These are phyloP conservation scores for Mesopsocus fuscifrons DNA, from an alignment of 2,888 invertebrate genomes.

Conservation along the genomic window DNA sequence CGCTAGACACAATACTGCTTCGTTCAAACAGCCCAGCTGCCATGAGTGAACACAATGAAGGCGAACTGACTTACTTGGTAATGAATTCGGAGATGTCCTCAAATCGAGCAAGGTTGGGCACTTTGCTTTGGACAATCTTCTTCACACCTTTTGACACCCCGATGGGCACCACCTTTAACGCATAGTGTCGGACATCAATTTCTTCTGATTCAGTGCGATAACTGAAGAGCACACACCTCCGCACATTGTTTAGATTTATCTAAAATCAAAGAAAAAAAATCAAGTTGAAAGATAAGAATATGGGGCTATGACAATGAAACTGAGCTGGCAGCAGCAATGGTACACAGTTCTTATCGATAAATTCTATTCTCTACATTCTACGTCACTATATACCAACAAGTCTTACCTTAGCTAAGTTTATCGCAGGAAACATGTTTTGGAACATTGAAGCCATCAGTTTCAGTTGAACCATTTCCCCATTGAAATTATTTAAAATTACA, in stretches of 20 bases:
- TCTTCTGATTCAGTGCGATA: conserved; percentile 67
- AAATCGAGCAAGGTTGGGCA: conserved; percentile 74
- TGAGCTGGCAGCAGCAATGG: no score
- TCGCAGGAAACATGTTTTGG: conserved; percentile 96
- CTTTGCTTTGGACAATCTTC: conserved; percentile 76
- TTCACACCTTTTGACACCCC: conserved; percentile 82
- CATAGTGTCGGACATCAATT: conserved; percentile 87
- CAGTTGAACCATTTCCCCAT: conserved; percentile 72
- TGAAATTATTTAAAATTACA: conserved; percentile 70
- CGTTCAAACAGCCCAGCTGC: no score
- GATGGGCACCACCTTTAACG: conserved; percentile 78
- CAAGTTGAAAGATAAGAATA: not conserved
- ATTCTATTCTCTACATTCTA: no score
- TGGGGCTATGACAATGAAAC: no score
- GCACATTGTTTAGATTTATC: conserved; percentile 72
- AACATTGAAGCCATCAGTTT: conserved; percentile 90
- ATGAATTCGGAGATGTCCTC: conserved; percentile 77
- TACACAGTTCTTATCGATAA: no score
- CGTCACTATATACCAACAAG: conserved; percentile 7
- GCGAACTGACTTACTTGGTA: conserved; percentile 62
- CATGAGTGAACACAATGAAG: no score
- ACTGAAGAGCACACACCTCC: conserved; percentile 77
- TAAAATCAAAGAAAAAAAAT: conserved; percentile 26
- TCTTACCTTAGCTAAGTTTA: conserved; percentile 75
- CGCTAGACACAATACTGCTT: no score